Base-by-base conservation (phyloP, 2,888 invertebrate genomes). In the Drepanosiphum platanoidis region DNA sequence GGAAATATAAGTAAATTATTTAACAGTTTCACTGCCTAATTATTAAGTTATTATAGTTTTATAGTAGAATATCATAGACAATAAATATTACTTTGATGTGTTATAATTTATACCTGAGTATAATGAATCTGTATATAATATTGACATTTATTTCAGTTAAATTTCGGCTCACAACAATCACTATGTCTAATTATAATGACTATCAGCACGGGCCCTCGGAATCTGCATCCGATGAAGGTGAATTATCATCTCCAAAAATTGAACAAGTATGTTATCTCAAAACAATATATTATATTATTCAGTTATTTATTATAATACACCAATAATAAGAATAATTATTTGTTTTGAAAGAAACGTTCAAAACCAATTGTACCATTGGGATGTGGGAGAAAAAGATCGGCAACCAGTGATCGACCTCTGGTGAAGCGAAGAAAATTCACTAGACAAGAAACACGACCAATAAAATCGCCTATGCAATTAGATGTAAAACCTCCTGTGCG, bases 161-260 rank as follows among this genome's bases (percentile, higher is more conserved):
- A 13, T 58, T 36, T 58, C 22, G 39, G 22, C 3, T 71, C 13
- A 0, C n/a, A n/a, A n/a, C n/a, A n/a, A n/a, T n/a, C n/a, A 68
- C 8, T 58, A 84, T 84, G 84, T 84, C 84, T 39, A 68, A 68
- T 77, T 82, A 82, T 72, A 61, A 82, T 61, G 68, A 77, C 2
- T 84, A 77, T 77, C 58, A 84, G 58, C 58, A 68, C 52, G 77
- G 84, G 84, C 84, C 84, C 1, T 77, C 68, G 52, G 84, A 75
- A 39, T 77, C 77, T 1, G 58, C 84, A 30, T 70, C 84, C 22
- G 84, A 84, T 39, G 84, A 84, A 58, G 83, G 77, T 18, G 84
- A 84, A 58, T 66, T 84, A 39, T 77, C 84, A 30, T 84, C 84
- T 30, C 84, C 84, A 36, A 77, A 84, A 68, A 39, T 84, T 46